Percentiles rank a stretch among this genome's conserved stretches.
phyloP scores from a whole-genome alignment of 1,140 invertebrate genomes.

The Gyrodactylus bullatarudis region DNA sequence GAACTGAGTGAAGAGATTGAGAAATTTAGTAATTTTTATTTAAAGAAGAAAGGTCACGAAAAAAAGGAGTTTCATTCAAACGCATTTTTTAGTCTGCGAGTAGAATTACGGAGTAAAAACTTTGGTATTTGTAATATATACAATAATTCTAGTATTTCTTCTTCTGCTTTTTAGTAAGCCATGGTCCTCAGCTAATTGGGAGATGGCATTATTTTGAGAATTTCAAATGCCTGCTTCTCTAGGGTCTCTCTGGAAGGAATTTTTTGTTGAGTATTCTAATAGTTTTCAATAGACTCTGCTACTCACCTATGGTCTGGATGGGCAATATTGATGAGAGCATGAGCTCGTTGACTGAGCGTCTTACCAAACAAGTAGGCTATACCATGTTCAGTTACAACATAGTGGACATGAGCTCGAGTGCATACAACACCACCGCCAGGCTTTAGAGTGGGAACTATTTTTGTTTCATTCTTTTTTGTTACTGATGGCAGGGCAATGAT shows the following conservation, averaged over 20 bases:
- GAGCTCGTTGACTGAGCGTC: constrained; percentile 45
- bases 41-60: too few species aligned
- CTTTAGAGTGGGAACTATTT: constrained; percentile 29
- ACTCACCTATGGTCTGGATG: constrained; percentile 42
- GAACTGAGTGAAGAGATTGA: too few species aligned
- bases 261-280: background rate
- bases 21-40: too few species aligned
- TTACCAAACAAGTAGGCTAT: constrained; percentile 63
- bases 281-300: background rate
- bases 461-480: constrained; percentile 47
- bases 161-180: too few species aligned
- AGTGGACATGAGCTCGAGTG: constrained; percentile 54
- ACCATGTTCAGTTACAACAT: constrained; percentile 63
- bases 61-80: too few species aligned
- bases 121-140: too few species aligned
- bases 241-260: constrained; percentile 25
- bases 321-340: constrained; percentile 51
- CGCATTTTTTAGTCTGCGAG: too few species aligned
- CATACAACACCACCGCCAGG: constrained; percentile 67
- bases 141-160: too few species aligned
- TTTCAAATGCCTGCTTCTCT: constrained; percentile 53
- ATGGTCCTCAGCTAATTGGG: constrained; percentile 13
- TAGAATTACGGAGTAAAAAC: too few species aligned
- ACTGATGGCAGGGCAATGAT: constrained; percentile 58
- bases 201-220: constrained; percentile 49